A percentile compares a stretch with the other conserved stretches of the same genome.
phyloP scores from a whole-genome alignment of 2,113 vertebrate species.

The Lepus europaeus region DNA sequence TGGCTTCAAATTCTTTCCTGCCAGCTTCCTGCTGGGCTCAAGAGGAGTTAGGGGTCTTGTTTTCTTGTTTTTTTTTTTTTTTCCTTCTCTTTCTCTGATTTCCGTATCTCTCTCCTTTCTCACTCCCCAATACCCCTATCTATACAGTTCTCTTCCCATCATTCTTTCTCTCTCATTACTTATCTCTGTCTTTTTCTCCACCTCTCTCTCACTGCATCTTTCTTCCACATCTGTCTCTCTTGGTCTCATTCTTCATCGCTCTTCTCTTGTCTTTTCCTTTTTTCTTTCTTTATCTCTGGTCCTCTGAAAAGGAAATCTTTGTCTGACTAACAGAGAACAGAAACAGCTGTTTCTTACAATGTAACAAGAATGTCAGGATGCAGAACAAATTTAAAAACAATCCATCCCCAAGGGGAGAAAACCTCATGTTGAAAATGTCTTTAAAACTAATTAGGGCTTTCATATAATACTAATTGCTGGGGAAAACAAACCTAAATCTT shows the following conservation, averaged over 20 bases:
- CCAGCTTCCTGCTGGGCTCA: slow-evolving; percentile 91
- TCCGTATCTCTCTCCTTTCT: no score
- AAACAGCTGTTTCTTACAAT: slow-evolving; percentile 79
- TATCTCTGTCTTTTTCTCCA: not conserved
- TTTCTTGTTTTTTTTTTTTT: slow-evolving; percentile 75
- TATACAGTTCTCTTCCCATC: slow-evolving; percentile 67
- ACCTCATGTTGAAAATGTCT: slow-evolving; percentile 42
- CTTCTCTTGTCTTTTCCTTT: slow-evolving; percentile 13
- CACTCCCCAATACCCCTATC: not conserved
- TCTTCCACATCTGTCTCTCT: not conserved
- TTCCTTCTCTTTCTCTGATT: not conserved
- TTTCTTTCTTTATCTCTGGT: slow-evolving; percentile 26
- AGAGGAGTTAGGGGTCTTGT: slow-evolving; percentile 84
- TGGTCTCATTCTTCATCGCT: not conserved
- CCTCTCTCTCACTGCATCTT: not conserved
- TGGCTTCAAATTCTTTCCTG: slow-evolving; percentile 91
- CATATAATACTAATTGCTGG: slow-evolving; percentile 37
- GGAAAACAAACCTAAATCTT: not conserved
- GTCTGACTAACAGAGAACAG: slow-evolving; percentile 78
- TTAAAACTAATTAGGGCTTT: not conserved
- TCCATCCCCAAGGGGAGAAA: slow-evolving; percentile 21
- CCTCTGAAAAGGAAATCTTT: slow-evolving; percentile 74
- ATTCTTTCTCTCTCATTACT: not conserved
- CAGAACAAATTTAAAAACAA: slow-evolving; percentile 70
- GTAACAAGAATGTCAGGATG: slow-evolving; percentile 47